Percentiles rank a stretch among this genome's conserved stretches.
Evolutionary conservation across 1,140 invertebrate genomes (phyloP).

Genomic region (Aradophagus sp.): DNA sequence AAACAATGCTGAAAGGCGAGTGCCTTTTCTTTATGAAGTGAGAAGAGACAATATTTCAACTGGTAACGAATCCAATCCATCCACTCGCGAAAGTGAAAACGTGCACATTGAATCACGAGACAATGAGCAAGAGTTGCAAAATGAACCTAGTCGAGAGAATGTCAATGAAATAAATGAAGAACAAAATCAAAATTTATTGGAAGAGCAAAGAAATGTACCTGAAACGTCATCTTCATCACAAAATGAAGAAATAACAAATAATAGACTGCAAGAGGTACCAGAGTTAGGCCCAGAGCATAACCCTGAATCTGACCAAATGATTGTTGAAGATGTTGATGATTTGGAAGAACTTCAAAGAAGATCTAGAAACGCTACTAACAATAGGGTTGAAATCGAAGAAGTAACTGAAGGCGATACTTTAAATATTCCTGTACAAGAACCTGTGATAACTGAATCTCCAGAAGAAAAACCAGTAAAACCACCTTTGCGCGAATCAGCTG

Average conservation of each 20-base stretch:
- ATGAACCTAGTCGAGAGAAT: neutral
- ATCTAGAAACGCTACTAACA: constrained; percentile 16
- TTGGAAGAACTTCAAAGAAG: constrained; percentile 32
- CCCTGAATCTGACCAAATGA: constrained; percentile 12
- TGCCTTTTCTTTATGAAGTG: too few relatives aligned
- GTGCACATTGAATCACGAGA: constrained; percentile 3
- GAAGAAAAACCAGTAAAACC: constrained; percentile 53
- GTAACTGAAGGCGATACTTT: constrained; percentile 50
- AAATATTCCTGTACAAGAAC: constrained; percentile 54
- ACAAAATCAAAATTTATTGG: constrained; percentile 3
- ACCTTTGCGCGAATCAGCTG: constrained; percentile 31
- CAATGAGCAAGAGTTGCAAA: neutral
- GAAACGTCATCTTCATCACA: neutral
- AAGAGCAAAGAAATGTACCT: neutral
- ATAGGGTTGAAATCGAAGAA: constrained; percentile 64
- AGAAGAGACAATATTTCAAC: too few relatives aligned
- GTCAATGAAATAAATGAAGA: neutral
- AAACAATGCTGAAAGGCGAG: too few relatives aligned
- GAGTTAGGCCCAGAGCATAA: neutral
- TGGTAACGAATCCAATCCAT: too few relatives aligned
- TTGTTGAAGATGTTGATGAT: constrained; percentile 48
- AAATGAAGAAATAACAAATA: constrained; percentile 3
- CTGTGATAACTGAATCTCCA: constrained; percentile 64
- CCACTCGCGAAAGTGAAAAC: too few relatives aligned
- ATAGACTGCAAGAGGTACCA: neutral